Evolutionary conservation across 2,888 invertebrate genomes (phyloP).

Genomic region (Dendrolimus pini): DNA sequence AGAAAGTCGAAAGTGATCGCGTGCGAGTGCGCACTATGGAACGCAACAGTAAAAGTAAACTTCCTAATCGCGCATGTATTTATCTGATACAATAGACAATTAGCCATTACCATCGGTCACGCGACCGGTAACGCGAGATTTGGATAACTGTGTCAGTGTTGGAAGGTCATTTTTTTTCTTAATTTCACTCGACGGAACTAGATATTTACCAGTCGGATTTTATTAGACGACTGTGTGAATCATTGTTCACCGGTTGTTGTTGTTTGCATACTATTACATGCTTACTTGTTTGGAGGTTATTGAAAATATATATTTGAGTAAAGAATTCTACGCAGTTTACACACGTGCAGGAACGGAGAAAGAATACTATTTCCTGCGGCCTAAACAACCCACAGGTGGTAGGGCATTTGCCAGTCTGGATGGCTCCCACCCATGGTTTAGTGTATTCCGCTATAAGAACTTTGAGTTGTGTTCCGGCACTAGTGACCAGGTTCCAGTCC

Average conservation of each 20-base stretch:
- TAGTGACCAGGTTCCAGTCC: background rate
- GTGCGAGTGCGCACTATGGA: constrained; percentile 35
- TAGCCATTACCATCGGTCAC: constrained; percentile 27
- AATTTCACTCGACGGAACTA: constrained; percentile 1
- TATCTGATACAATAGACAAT: constrained; percentile 35
- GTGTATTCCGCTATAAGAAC: background rate
- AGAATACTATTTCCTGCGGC: background rate
- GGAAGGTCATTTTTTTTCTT: constrained; percentile 33
- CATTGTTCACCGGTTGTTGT: background rate
- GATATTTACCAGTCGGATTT: background rate
- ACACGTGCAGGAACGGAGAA: background rate
- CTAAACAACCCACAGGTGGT: background rate
- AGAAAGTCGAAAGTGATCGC: constrained; percentile 70
- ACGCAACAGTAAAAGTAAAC: constrained; percentile 67
- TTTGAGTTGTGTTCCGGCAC: background rate
- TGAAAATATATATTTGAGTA: no score
- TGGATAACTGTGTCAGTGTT: constrained; percentile 42
- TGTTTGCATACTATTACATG: no score
- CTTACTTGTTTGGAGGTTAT: no score
- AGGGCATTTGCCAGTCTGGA: background rate
- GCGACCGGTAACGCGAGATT: constrained; percentile 29
- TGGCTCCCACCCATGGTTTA: background rate
- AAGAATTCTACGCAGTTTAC: background rate
- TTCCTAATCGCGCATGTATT: constrained; percentile 47
- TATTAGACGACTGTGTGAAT: background rate